Percentiles rank a stretch among this genome's conserved stretches.
These are phyloP conservation scores for Anoncus sp. DNA, from an alignment of 2,888 invertebrate genomes.

Conservation along the genomic window DNA sequence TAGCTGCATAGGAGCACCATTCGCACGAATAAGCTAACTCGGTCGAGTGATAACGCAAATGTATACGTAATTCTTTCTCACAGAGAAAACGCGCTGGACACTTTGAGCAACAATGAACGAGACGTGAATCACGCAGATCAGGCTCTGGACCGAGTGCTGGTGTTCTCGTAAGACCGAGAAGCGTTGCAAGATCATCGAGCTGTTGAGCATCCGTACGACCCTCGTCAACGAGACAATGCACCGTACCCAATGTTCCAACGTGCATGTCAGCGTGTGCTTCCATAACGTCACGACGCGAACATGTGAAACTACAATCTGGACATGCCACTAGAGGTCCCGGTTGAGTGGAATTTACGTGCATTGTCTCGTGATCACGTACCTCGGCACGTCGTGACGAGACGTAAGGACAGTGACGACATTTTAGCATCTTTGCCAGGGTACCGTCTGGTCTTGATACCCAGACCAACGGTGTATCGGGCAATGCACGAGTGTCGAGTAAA, in stretches of 20 bases:
- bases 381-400: constrained; percentile 92
- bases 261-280: constrained; percentile 91
- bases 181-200: constrained; percentile 74
- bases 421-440: constrained; percentile 91
- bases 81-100: constrained; percentile 94
- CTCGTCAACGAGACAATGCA: constrained; percentile 88
- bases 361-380: constrained; percentile 93
- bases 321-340: constrained; percentile 87
- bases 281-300: constrained; percentile 89
- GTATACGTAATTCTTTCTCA: constrained; percentile 89
- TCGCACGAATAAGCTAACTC: constrained; percentile 88
- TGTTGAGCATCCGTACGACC: constrained; percentile 85
- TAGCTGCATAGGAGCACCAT: constrained; percentile 90
- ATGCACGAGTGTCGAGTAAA: constrained; percentile 83
- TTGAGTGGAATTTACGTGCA: constrained; percentile 86
- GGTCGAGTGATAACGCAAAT: constrained; percentile 88
- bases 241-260: constrained; percentile 88
- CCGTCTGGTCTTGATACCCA: constrained; percentile 90
- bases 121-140: constrained; percentile 75
- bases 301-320: constrained; percentile 91
- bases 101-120: constrained; percentile 90
- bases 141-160: constrained; percentile 76
- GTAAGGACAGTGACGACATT: constrained; percentile 93
- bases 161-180: constrained; percentile 73
- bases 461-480: constrained; percentile 88